A percentile compares a stretch with the other conserved stretches of the same genome.
These are phyloP conservation scores for Cyprinodon variegatus DNA, from an alignment of 2,113 vertebrate species.

Conservation along the genomic window DNA sequence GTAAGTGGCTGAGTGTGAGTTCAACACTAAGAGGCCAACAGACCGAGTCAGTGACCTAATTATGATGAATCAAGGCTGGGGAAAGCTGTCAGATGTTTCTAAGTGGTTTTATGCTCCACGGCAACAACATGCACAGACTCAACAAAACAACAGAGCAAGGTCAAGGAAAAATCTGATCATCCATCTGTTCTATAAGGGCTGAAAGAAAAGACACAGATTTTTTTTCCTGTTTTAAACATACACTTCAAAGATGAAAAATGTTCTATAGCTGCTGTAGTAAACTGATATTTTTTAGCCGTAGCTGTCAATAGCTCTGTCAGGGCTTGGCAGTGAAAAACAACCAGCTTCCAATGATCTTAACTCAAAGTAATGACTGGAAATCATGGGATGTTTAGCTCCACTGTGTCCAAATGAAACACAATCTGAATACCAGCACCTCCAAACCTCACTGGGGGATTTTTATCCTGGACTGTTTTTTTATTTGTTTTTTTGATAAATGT, in stretches of 20 bases:
- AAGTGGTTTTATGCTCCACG: slow-evolving; percentile 50
- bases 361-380: background rate
- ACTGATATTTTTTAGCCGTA: background rate
- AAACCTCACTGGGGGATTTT: background rate
- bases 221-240: slow-evolving; percentile 1
- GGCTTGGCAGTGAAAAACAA: background rate
- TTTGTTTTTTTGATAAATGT: background rate
- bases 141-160: slow-evolving; percentile 10
- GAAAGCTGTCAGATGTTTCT: slow-evolving; percentile 57
- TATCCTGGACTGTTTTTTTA: background rate
- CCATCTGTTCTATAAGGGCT: background rate
- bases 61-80: slow-evolving; percentile 66
- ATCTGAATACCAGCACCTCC: background rate
- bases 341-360: background rate
- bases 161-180: background rate
- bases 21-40: slow-evolving; percentile 51
- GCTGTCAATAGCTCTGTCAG: background rate
- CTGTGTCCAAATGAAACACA: slow-evolving; percentile 1
- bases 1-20: slow-evolving; percentile 32
- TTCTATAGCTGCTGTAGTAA: background rate
- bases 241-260: background rate
- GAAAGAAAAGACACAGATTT: background rate
- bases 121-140: slow-evolving; percentile 38
- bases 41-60: slow-evolving; percentile 66
- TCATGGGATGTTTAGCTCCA: background rate